phyloP scores from a whole-genome alignment of 1,140 invertebrate genomes.

The Augochlora pura region DNA sequence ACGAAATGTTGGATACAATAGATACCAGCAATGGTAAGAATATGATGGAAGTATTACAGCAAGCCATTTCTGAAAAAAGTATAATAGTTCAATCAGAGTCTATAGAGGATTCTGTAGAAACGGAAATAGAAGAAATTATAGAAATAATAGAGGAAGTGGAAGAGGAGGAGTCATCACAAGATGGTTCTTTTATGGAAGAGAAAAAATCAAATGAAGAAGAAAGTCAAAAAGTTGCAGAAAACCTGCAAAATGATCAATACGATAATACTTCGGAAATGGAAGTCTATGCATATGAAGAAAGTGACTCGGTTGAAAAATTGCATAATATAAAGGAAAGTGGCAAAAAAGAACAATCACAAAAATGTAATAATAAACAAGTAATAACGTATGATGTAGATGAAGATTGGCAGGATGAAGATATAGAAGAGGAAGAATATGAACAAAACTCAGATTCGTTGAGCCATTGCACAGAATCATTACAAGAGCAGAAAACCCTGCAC shows the following conservation, averaged over 20 bases:
- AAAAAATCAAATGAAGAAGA: conserved; percentile 25
- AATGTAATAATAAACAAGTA: conserved; percentile 55
- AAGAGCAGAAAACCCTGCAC: neutral
- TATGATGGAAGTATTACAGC: conserved; percentile 70
- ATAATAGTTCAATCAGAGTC: conserved; percentile 71
- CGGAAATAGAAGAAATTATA: conserved; percentile 70
- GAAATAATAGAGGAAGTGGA: conserved; percentile 73
- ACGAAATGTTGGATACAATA: conserved; percentile 48
- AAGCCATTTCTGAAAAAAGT: conserved; percentile 63
- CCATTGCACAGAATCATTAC: conserved; percentile 22
- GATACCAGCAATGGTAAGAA: conserved; percentile 63
- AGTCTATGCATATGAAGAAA: conserved; percentile 44
- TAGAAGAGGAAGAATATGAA: conserved; percentile 62
- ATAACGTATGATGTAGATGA: conserved; percentile 73
- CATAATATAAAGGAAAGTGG: conserved; percentile 22
- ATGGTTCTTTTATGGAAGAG: conserved; percentile 19
- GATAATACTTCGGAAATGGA: conserved; percentile 25
- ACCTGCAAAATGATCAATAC: conserved; percentile 25
- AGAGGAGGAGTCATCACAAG: conserved; percentile 51
- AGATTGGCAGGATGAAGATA: conserved; percentile 77
- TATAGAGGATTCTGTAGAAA: conserved; percentile 55
- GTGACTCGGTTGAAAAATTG: conserved; percentile 20
- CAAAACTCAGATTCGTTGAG: conserved; percentile 6
- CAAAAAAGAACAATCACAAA: neutral
- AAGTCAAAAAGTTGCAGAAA: conserved; percentile 26